Evolutionary conservation across 2,888 invertebrate genomes (phyloP).

Genomic region (Urechis unicinctus): DNA sequence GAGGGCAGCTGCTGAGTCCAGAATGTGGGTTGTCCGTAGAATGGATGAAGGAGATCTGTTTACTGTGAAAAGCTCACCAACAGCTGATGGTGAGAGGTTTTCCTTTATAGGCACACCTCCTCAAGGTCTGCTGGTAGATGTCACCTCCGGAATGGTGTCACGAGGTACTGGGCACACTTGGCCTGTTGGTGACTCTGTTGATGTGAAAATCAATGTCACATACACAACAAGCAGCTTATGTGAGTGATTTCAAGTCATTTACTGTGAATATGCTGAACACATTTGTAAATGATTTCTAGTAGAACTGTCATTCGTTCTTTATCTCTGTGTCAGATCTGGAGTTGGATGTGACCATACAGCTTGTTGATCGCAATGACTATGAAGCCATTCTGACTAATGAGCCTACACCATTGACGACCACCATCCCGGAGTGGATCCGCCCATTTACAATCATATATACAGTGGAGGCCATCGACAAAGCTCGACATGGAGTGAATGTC

Average conservation of each 20-base stretch:
- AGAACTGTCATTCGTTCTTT: too few relatives aligned
- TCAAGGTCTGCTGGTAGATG: background rate
- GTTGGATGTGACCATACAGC: conserved; percentile 8
- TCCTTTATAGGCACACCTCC: conserved; percentile 1
- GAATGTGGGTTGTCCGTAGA: background rate
- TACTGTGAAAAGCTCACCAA: background rate
- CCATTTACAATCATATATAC: conserved; percentile 16
- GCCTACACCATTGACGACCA: conserved; percentile 15
- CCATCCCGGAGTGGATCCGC: conserved; percentile 18
- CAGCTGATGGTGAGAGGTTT: conserved; percentile 1
- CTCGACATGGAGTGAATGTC: conserved; percentile 4
- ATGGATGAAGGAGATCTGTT: background rate
- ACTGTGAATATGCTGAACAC: too few relatives aligned
- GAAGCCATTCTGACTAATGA: conserved; percentile 14
- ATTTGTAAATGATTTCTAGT: too few relatives aligned
- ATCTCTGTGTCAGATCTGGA: too few relatives aligned
- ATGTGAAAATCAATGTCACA: background rate
- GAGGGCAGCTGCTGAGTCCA: background rate
- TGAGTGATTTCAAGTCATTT: too few relatives aligned
- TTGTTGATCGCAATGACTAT: conserved; percentile 8
- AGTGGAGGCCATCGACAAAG: conserved; percentile 9
- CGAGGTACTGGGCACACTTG: background rate
- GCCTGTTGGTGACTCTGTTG: background rate
- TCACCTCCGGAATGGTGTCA: conserved; percentile 1
- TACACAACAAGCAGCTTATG: background rate